Percentiles rank a stretch among this genome's conserved stretches.
Evolutionary conservation across 2,113 vertebrate genomes (phyloP).

Genomic region (Sialia sialis): DNA sequence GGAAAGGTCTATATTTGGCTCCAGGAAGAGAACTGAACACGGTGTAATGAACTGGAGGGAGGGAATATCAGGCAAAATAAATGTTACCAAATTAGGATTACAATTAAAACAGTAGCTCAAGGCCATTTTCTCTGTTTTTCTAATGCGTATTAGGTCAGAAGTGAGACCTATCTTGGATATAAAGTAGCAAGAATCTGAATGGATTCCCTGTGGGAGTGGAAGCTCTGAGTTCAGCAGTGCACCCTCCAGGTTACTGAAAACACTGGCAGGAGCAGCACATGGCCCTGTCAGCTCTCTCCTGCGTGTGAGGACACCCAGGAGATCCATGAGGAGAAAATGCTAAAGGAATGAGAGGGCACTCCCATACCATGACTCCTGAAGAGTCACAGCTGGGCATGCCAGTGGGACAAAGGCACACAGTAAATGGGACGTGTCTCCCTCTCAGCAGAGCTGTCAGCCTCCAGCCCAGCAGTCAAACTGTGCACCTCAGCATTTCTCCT

Average conservation of each 20-base stretch:
- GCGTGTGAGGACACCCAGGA: background rate
- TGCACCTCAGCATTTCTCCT: background rate
- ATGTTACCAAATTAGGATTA: background rate
- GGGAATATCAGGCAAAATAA: background rate
- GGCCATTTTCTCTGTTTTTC: background rate
- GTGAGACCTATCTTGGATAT: background rate
- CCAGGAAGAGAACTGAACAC: background rate
- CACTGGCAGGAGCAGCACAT: background rate
- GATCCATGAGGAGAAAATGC: background rate
- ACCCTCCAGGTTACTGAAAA: background rate
- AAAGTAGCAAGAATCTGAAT: background rate
- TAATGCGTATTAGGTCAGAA: background rate
- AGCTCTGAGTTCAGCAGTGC: background rate
- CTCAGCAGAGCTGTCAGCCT: background rate
- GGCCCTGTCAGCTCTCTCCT: background rate
- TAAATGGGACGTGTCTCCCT: fast-evolving
- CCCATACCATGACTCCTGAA: background rate
- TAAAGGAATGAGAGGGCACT: background rate
- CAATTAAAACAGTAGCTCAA: background rate
- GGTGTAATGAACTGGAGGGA: background rate
- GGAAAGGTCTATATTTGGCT: background rate
- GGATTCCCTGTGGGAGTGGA: background rate
- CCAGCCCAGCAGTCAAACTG: background rate
- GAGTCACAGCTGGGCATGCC: background rate
- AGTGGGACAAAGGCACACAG: background rate